Percentiles rank a stretch among this genome's conserved stretches.
phyloP scores from a whole-genome alignment of 2,113 vertebrate species.

The Gallinago paraguaiae region DNA sequence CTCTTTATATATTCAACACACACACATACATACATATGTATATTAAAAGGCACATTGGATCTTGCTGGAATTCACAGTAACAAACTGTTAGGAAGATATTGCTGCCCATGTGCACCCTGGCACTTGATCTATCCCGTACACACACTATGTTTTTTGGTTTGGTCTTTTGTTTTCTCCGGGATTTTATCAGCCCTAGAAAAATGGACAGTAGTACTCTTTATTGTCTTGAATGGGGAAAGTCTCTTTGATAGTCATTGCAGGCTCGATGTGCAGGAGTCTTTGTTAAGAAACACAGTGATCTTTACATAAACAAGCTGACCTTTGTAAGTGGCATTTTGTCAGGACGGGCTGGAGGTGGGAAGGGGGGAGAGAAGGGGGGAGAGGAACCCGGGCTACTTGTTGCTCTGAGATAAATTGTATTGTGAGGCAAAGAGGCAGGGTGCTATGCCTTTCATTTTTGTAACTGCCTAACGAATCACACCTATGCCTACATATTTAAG shows the following conservation, averaged over 20 bases:
- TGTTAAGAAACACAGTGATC: not conserved
- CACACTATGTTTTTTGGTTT: fast-evolving
- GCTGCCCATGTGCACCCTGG: not conserved
- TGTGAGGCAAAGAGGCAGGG: not conserved
- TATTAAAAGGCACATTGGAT: not conserved
- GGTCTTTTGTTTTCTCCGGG: not conserved
- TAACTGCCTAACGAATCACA: not conserved
- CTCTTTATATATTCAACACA: not conserved
- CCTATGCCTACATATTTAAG: not conserved
- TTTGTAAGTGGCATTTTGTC: not conserved
- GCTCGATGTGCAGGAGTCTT: not conserved
- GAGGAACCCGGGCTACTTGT: slow-evolving; percentile 13
- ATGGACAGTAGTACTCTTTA: not conserved
- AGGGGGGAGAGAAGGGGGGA: not conserved
- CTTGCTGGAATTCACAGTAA: not conserved
- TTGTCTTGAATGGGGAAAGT: not conserved
- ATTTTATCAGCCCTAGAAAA: not conserved
- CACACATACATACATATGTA: fast-evolving
- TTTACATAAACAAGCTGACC: not conserved
- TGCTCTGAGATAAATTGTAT: not conserved
- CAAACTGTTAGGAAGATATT: not conserved
- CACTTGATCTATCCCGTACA: not conserved
- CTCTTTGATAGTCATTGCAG: not conserved
- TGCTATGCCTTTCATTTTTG: not conserved
- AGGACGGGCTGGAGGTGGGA: not conserved